These are phyloP conservation scores for Apodemia zela DNA, from an alignment of 2,888 invertebrate species.

Conservation along the genomic window DNA sequence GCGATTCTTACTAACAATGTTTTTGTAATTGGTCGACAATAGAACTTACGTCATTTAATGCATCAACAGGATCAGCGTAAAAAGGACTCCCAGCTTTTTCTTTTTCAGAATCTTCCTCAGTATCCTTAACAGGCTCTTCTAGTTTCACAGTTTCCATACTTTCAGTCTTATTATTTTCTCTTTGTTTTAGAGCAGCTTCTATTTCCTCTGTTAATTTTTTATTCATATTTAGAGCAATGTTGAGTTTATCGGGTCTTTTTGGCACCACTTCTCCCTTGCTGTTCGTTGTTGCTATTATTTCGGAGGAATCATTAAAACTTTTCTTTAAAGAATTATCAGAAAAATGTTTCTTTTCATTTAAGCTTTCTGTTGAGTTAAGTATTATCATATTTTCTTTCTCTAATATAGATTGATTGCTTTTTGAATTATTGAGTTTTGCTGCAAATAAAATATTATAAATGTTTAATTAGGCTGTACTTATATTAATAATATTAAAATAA, in stretches of 20 bases:
- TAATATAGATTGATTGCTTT: constrained; percentile 68
- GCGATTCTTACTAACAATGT: too few species aligned
- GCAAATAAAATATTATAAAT: constrained; percentile 33
- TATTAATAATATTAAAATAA: too few species aligned
- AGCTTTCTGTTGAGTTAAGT: constrained; percentile 63
- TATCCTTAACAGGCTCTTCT: constrained; percentile 59
- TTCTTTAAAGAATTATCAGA: constrained; percentile 63
- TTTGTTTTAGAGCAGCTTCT: constrained; percentile 62
- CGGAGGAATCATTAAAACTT: constrained; percentile 60
- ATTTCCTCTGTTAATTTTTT: constrained; percentile 74
- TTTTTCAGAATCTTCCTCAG: constrained; percentile 57
- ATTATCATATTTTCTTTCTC: constrained; percentile 71
- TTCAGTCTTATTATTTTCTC: constrained; percentile 62
- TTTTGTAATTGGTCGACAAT: neutral
- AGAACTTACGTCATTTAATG: constrained; percentile 81
- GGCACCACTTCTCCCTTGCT: constrained; percentile 71
- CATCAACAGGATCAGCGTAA: constrained; percentile 94
- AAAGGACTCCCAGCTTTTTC: constrained; percentile 91
- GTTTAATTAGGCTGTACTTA: too few species aligned
- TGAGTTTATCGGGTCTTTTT: constrained; percentile 74
- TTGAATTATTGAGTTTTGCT: constrained; percentile 69
- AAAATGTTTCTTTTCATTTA: constrained; percentile 63
- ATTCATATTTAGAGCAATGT: constrained; percentile 69
- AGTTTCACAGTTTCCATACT: constrained; percentile 75
- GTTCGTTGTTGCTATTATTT: constrained; percentile 73